These are phyloP conservation scores for Drosophila pandora DNA, from an alignment of 1,140 invertebrate species.

Conservation along the genomic window DNA sequence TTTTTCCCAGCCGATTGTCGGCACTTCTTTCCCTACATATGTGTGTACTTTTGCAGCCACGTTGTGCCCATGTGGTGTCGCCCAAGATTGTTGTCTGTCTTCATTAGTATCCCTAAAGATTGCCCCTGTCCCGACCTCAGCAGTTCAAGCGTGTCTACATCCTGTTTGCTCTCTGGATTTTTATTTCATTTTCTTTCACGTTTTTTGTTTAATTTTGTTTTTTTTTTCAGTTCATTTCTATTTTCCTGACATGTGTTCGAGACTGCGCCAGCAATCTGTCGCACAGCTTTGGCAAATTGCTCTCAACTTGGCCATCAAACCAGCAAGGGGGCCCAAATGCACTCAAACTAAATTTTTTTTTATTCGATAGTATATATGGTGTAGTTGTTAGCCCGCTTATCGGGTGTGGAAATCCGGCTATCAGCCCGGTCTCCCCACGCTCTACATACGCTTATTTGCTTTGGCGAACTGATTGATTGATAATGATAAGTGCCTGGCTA, in stretches of 20 bases:
- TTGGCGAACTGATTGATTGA: conserved; percentile 70
- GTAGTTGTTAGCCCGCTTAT: conserved; percentile 59
- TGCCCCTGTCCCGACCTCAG: conserved; percentile 20
- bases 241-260: conserved; percentile 56
- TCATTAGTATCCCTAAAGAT: conserved; percentile 14
- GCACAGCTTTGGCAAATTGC: conserved; percentile 56
- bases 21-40: conserved; percentile 17
- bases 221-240: conserved; percentile 27
- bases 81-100: conserved; percentile 30
- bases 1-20: conserved; percentile 17
- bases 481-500: conserved; percentile 65
- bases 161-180: conserved; percentile 70
- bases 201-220: conserved; percentile 5
- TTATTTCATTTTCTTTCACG: conserved; percentile 41
- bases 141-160: conserved; percentile 67
- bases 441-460: conserved; percentile 40
- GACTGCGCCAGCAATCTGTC: conserved; percentile 35
- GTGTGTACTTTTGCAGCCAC: conserved; percentile 37
- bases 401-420: conserved; percentile 61
- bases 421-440: conserved; percentile 45
- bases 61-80: conserved; percentile 75
- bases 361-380: conserved; percentile 25
- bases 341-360: conserved; percentile 14
- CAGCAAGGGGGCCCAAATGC: conserved; percentile 37
- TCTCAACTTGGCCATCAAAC: conserved; percentile 67